Evolutionary conservation across 2,113 vertebrate genomes (phyloP), one percentile per base, ranked within the genome.

Genomic region (Eubucco bourcierii): DNA sequence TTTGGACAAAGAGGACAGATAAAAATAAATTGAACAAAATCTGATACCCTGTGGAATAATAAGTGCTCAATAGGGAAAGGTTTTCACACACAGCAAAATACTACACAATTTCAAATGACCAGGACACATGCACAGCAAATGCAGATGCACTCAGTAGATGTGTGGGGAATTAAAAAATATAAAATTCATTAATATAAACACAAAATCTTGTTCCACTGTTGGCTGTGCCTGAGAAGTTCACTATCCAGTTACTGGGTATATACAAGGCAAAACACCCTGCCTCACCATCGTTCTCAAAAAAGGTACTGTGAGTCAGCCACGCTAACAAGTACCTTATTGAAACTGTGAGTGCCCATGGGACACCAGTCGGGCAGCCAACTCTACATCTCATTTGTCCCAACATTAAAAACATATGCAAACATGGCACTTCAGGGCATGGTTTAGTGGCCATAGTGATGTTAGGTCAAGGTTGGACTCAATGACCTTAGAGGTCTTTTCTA

Each of bases 11-110:
- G 77, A 90, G 29, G 67, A 55, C 23, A 85, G 33, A 79, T 59
- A 90, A 79, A 95, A 66, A 81, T 88, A 93, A 86, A 86, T 44
- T 84, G 33, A 95, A 72, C 63, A 95, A 93, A 96, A 94, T 83
- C 72, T 78, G 88, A 77, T 94, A 80, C 67, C 39, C n/a, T 34
- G 9, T 68, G 55, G 65, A 87, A 94, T 95, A 74, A 80, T 50
- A 58, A 74, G 50, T 20, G 65, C 34, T 68, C 56, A 87, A 82
- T 0, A 0, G 39, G 19, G 52, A 63, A 60, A 83, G 70, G 24
- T 71, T 93, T 93, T 79, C 61, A 92, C 10, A 56, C 29, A 46
- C 5, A 72, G 90, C 53, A 80, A 66, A 46, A 82, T 50, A 63
- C 24, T 55, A 70, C n/a, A 72, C 29, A 73, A 68, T 39, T 65